Base-by-base conservation (phyloP, 2,797 vertebrate genomes). In the Botia kubotai region DNA sequence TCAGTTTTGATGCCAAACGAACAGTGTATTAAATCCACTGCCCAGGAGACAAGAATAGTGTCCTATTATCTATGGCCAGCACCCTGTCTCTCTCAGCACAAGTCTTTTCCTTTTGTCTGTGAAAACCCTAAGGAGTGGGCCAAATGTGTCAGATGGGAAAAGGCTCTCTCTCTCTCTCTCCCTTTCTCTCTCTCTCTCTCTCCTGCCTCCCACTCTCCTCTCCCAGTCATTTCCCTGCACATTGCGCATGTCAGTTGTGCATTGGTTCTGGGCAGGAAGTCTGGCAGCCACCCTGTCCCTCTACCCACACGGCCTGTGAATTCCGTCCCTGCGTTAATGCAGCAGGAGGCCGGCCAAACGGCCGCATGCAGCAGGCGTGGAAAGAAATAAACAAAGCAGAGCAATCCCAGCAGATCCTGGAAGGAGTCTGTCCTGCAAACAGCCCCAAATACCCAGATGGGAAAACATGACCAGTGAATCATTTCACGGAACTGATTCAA, bases 261-360 rank as follows among this genome's bases (percentile, higher is more conserved):
- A 26, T 55, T 48, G 67, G 55, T 57, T 85, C 77, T 0, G 48
- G 46, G 83, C 62, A 79, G 75, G 66, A 86, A 72, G 72, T 82
- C 86, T 86, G 85, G 83, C 80, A 85, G 82, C 76, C 65, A 6
- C 66, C n/a, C 52, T 62, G 48, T 72, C 80, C 84, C 82, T 62
- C 79, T 79, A 84, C 84, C 86, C 82, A 85, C 82, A 26, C 78
- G 12, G 74, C 78, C 77, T 85, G 81, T 83, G 82, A 85, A 72
- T 82, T 82, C 80, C 48, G 29, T 77, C 80, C 78, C 58, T 66
- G 80, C 75, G 83, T 72, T 84, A 81, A 80, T 84, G 75, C 75
- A 46, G 67, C 77, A 79, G 81, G 53, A 79, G 71, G 58, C 68
- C 62, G 72, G 84, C 69, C 83, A 79, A 77, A 50, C 14, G 10